phyloP scores from a whole-genome alignment of 2,888 invertebrate species.

The Rotaria macrura region DNA sequence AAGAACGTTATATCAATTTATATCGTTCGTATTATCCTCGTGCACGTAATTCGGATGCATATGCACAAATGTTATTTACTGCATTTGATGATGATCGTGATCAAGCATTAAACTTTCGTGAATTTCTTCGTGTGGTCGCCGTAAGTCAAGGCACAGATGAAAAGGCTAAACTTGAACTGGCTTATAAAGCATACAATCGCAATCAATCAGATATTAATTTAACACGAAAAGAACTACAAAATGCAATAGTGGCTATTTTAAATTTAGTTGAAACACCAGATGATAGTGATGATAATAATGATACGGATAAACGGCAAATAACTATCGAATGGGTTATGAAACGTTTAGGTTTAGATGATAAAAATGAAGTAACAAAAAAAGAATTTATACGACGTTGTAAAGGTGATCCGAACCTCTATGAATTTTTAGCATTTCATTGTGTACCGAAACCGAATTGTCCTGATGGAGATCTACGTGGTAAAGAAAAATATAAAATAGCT shows the following conservation, averaged over 20 bases:
- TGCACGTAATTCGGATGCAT: neutral
- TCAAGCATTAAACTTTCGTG: constrained; percentile 11
- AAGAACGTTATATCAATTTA: neutral
- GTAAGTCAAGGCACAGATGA: constrained; percentile 19
- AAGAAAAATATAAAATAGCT: neutral
- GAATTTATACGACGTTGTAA: neutral
- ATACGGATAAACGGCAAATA: neutral
- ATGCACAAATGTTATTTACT: neutral
- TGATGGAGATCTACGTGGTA: neutral
- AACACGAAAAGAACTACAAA: neutral
- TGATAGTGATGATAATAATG: neutral
- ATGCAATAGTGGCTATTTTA: neutral
- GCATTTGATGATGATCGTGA: constrained; percentile 3
- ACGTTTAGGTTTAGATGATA: neutral
- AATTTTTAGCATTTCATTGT: neutral
- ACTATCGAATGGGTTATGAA: constrained; percentile 9
- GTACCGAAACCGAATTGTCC: neutral
- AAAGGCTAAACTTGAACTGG: neutral
- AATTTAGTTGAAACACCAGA: neutral
- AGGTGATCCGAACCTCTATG: neutral
- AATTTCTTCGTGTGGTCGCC: neutral
- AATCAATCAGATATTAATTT: neutral
- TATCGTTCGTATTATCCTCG: constrained; percentile 17
- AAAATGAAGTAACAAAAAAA: neutral
- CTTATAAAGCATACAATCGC: constrained; percentile 10